phyloP scores from a whole-genome alignment of 2,888 invertebrate species.

The Drosophila infuscata region DNA sequence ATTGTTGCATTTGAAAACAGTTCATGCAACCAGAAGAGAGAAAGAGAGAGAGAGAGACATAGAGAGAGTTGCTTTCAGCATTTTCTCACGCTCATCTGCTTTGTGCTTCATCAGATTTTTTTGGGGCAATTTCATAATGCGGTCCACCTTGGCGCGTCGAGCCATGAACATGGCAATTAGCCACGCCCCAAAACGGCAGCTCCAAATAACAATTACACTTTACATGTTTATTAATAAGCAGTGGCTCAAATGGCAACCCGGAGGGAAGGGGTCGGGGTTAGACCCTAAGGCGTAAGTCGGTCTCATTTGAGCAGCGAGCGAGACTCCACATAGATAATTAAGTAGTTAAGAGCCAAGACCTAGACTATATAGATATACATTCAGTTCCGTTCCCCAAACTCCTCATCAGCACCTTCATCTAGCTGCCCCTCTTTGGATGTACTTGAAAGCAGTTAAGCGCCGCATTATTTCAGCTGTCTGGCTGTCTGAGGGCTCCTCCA shows the following conservation, averaged over 20 bases:
- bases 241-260: background rate
- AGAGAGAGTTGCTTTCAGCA: slow-evolving; percentile 5
- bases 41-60: slow-evolving; percentile 1
- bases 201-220: slow-evolving; percentile 76
- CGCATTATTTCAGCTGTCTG: slow-evolving; percentile 27
- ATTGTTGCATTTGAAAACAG: slow-evolving; percentile 54
- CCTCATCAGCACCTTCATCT: background rate
- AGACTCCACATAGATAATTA: slow-evolving; percentile 49
- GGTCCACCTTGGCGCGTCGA: slow-evolving; percentile 28
- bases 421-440: slow-evolving; percentile 36
- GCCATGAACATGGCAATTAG: slow-evolving; percentile 48
- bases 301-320: slow-evolving; percentile 36
- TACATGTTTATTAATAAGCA: slow-evolving; percentile 76
- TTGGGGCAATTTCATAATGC: slow-evolving; percentile 62
- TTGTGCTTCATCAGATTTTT: slow-evolving; percentile 26
- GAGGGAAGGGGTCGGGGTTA: background rate
- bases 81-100: slow-evolving; percentile 65
- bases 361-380: slow-evolving; percentile 13
- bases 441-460: slow-evolving; percentile 50
- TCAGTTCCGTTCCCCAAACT: background rate
- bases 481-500: slow-evolving; percentile 1
- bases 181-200: slow-evolving; percentile 63
- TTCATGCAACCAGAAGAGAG: background rate
- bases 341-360: slow-evolving; percentile 53
- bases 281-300: slow-evolving; percentile 34